Percentiles rank a stretch among this genome's conserved stretches.
Conservation (phyloP, 37 sponge, comb jelly and placozoan species). For the Oopsacas minuta region DNA sequence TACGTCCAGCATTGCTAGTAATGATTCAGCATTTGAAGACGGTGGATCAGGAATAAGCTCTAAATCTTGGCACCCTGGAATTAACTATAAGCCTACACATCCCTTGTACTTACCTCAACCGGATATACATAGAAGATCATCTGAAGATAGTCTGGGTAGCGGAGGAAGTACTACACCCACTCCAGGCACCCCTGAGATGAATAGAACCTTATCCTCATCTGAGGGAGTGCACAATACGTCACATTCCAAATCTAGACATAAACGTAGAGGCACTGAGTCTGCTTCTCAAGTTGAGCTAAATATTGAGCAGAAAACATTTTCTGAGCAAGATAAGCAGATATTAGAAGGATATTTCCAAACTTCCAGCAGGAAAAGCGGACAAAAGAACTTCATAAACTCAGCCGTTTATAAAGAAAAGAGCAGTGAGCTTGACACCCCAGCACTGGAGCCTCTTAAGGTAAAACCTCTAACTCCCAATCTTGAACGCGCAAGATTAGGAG, state of each 20-base stretch:
- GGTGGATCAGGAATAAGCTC: background rate
- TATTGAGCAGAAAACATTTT: background rate
- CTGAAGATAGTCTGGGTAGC: background rate
- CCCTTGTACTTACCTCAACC: background rate
- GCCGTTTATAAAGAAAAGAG: background rate
- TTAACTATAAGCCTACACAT: background rate
- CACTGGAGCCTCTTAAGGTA: background rate
- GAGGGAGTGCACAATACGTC: background rate
- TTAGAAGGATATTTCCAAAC: background rate
- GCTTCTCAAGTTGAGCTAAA: background rate
- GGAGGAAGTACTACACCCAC: background rate
- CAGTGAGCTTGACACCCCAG: background rate
- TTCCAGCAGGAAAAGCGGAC: background rate
- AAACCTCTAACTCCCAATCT: background rate
- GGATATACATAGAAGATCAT: background rate
- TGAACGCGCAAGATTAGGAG: background rate
- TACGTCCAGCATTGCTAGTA: background rate
- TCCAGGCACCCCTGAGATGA: background rate
- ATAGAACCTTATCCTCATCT: background rate
- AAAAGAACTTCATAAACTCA: background rate
- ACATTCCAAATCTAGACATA: background rate
- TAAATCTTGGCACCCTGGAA: background rate
- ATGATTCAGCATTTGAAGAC: background rate
- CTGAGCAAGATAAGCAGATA: background rate
- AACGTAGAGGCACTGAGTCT: background rate